Conservation (phyloP, 2,113 vertebrate species). For the Leptobrachium ailaonicum region DNA sequence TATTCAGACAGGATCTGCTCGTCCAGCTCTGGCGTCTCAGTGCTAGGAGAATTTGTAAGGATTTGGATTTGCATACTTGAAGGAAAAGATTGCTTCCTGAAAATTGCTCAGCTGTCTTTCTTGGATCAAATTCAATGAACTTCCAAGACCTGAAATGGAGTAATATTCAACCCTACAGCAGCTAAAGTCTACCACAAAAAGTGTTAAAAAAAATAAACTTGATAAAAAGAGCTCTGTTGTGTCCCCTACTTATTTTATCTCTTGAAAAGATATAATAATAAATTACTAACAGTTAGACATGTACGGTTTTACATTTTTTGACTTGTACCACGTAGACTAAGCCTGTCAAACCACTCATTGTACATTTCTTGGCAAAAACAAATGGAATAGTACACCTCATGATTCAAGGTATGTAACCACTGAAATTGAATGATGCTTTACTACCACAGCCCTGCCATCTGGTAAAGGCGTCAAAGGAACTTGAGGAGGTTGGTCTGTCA, state of each 20-base stretch:
- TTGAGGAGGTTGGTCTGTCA: constrained; percentile 50
- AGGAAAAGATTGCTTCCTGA: constrained; percentile 73
- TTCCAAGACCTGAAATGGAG: constrained; percentile 64
- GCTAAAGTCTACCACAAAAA: constrained; percentile 60
- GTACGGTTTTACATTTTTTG: constrained; percentile 43
- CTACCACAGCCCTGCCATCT: constrained; percentile 59
- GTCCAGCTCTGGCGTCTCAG: constrained; percentile 53
- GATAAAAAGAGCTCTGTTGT: constrained; percentile 7
- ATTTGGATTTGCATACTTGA: constrained; percentile 64
- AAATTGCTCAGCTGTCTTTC: constrained; percentile 71
- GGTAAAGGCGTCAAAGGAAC: constrained; percentile 54
- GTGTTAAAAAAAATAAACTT: constrained; percentile 47
- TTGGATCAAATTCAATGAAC: constrained; percentile 69
- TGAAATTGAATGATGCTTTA: constrained; percentile 55
- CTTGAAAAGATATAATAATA: not conserved
- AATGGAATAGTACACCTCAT: constrained; percentile 59
- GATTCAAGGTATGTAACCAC: constrained; percentile 53
- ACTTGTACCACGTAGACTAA: constrained; percentile 56
- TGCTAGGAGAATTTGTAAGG: constrained; percentile 61
- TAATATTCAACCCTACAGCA: constrained; percentile 66
- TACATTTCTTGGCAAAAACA: constrained; percentile 59
- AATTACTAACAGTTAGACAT: constrained; percentile 11
- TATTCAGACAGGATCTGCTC: constrained; percentile 50
- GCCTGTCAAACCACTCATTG: constrained; percentile 57
- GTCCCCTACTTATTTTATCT: constrained; percentile 19